Evolutionary conservation across 2,113 vertebrate species (phyloP).

Genomic region (Nesospiza acunhae): DNA sequence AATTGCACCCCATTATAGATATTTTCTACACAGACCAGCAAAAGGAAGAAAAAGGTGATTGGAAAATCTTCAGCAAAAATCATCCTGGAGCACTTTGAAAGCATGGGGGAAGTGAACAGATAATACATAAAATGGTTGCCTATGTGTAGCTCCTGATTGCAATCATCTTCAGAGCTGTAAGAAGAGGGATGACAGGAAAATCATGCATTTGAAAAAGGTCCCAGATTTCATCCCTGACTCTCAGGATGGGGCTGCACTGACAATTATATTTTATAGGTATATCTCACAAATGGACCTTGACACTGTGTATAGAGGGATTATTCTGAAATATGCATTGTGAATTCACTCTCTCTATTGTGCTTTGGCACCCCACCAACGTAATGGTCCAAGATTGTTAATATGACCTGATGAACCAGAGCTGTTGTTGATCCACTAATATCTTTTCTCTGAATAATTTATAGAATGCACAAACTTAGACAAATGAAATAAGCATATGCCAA

Average conservation of each 20-base stretch:
- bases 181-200: neutral
- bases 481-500: neutral
- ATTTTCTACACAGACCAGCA: slow-evolving; percentile 52
- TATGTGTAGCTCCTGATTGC: neutral
- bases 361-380: neutral
- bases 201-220: neutral
- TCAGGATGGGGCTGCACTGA: neutral
- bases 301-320: neutral
- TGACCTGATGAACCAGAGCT: slow-evolving; percentile 10
- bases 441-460: slow-evolving; percentile 23
- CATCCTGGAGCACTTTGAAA: slow-evolving; percentile 9
- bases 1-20: slow-evolving; percentile 47
- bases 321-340: neutral
- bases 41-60: slow-evolving; percentile 34
- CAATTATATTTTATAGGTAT: neutral
- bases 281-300: neutral
- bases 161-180: neutral
- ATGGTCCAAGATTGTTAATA: neutral
- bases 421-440: slow-evolving; percentile 17
- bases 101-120: neutral
- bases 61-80: slow-evolving; percentile 28
- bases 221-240: neutral
- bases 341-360: neutral
- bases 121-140: neutral
- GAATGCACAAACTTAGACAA: neutral